These are phyloP conservation scores for Phocoena sinus DNA, from an alignment of 2,113 vertebrate genomes.

Conservation along the genomic window DNA sequence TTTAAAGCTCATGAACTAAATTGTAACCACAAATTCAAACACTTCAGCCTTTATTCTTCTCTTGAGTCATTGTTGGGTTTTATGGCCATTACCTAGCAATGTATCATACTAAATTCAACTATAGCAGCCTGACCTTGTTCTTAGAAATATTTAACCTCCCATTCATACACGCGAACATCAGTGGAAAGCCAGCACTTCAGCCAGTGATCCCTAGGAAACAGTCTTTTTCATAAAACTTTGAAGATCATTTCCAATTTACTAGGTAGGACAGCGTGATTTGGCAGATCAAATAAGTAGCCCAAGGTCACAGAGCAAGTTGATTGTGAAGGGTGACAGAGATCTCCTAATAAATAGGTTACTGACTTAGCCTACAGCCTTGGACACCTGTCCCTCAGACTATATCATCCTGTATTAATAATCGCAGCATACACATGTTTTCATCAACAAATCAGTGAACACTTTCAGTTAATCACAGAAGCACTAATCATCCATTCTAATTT, in stretches of 20 bases:
- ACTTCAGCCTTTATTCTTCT: neutral
- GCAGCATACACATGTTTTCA: neutral
- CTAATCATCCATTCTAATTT: neutral
- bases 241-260: neutral
- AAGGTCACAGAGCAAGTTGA: neutral
- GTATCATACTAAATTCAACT: neutral
- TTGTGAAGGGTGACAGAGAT: neutral
- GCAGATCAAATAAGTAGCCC: neutral
- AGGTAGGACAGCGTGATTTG: neutral
- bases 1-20: neutral
- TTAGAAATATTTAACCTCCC: neutral
- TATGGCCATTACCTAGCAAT: neutral
- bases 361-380: neutral
- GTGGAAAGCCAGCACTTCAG: neutral
- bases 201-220: neutral
- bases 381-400: neutral
- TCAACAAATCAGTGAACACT: neutral
- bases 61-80: neutral
- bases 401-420: neutral
- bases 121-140: neutral
- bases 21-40: neutral
- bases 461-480: neutral
- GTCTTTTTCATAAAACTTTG: neutral
- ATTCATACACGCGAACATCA: neutral
- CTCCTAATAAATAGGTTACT: neutral